These are phyloP conservation scores for Epinotia bilunana DNA, from an alignment of 2,888 invertebrate genomes.

Conservation along the genomic window DNA sequence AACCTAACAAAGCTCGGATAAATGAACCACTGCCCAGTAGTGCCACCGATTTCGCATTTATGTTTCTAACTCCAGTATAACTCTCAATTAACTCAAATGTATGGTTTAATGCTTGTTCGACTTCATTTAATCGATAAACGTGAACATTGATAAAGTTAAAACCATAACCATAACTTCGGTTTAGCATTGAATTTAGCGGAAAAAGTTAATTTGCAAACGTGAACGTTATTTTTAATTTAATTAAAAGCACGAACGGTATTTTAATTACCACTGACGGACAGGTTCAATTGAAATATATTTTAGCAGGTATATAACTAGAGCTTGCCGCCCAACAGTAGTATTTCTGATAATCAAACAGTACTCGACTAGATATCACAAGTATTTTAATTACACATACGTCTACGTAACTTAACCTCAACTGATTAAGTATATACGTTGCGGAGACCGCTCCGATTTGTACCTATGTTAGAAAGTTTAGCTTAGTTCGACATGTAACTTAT, in stretches of 20 bases:
- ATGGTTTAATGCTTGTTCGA: slow-evolving; percentile 14
- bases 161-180: background rate
- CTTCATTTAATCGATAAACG: slow-evolving; percentile 22
- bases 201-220: slow-evolving; percentile 24
- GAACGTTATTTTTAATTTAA: slow-evolving; percentile 11
- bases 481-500: background rate
- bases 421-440: background rate
- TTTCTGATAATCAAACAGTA: background rate
- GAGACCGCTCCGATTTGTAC: background rate
- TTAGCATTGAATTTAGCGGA: slow-evolving; percentile 4
- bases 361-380: background rate
- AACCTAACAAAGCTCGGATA: slow-evolving; percentile 57
- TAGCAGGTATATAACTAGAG: slow-evolving; percentile 4
- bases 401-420: background rate
- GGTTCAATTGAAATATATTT: slow-evolving; percentile 26
- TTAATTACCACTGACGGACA: slow-evolving; percentile 18
- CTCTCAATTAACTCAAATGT: slow-evolving; percentile 10
- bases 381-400: background rate
- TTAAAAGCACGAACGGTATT: slow-evolving; percentile 14
- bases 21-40: slow-evolving; percentile 43
- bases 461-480: background rate
- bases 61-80: slow-evolving; percentile 18
- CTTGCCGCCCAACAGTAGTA: background rate
- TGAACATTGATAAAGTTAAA: slow-evolving; percentile 26
- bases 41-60: slow-evolving; percentile 14